Percentiles rank a stretch among this genome's conserved stretches.
These are phyloP conservation scores for Hippoglossus hippoglossus DNA, from an alignment of 2,797 vertebrate species.

Conservation along the genomic window DNA sequence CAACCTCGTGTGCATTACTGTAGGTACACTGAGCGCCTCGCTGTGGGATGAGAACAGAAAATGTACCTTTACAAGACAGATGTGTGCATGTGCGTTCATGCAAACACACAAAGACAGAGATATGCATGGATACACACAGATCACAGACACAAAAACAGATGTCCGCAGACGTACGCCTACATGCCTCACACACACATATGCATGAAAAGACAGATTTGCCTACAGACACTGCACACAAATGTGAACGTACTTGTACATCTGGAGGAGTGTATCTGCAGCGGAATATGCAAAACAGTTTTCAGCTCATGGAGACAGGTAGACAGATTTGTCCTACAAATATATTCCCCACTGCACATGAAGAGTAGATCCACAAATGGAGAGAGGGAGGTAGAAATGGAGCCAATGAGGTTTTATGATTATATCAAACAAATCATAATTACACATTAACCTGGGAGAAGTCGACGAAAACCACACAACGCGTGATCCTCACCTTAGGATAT, in stretches of 20 bases:
- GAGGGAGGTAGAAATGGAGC: background rate
- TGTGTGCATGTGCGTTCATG: constrained; percentile 32
- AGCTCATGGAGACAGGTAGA: constrained; percentile 17
- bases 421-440: constrained; percentile 8
- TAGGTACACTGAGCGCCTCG: constrained; percentile 6
- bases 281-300: constrained; percentile 10
- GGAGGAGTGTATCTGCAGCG: constrained; percentile 30
- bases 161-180: constrained; percentile 58
- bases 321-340: constrained; percentile 3
- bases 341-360: background rate
- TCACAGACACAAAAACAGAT: constrained; percentile 59
- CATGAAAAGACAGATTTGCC: constrained; percentile 42
- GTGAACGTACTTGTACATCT: constrained; percentile 40
- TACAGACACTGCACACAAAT: constrained; percentile 52
- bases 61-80: constrained; percentile 35
- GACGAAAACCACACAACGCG: background rate
- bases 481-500: background rate
- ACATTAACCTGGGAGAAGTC: background rate
- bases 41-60: background rate
- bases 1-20: background rate
- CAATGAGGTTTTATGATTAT: background rate
- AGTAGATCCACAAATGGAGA: background rate
- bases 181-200: constrained; percentile 48
- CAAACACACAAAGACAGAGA: constrained; percentile 47
- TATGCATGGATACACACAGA: constrained; percentile 51